Percentiles rank a stretch among this genome's conserved stretches.
phyloP scores from a whole-genome alignment of 1,140 invertebrate genomes.

The Spodoptera frugiperda region DNA sequence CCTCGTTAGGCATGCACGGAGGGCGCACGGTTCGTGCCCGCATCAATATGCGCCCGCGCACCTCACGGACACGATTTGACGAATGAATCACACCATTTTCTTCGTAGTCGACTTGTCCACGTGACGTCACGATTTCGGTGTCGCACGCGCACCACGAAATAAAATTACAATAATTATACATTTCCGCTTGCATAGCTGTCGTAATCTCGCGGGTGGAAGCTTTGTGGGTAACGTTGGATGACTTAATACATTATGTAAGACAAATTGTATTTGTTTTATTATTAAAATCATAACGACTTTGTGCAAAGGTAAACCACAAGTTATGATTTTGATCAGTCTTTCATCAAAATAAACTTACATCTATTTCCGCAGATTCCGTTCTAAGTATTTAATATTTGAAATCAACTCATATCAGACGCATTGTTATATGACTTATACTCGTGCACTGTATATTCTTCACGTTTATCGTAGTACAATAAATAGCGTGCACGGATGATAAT shows the following conservation, averaged over 20 bases:
- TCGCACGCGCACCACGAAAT: constrained; percentile 77
- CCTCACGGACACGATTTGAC: constrained; percentile 75
- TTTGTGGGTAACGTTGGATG: constrained; percentile 4
- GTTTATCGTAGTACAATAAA: constrained; percentile 59
- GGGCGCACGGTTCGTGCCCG: constrained; percentile 55
- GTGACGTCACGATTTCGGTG: constrained; percentile 81
- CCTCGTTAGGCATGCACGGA: constrained; percentile 65
- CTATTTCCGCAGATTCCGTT: constrained; percentile 13
- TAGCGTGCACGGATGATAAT: constrained; percentile 60
- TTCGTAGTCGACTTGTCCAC: constrained; percentile 65
- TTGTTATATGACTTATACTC: constrained; percentile 47
- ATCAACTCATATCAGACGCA: constrained; percentile 37
- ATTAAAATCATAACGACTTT: not conserved
- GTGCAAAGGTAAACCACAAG: not conserved
- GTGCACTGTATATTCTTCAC: constrained; percentile 45
- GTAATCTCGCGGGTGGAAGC: constrained; percentile 43
- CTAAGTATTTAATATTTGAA: constrained; percentile 33
- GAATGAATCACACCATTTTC: constrained; percentile 78
- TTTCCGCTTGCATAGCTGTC: constrained; percentile 65
- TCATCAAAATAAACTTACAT: constrained; percentile 5
- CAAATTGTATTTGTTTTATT: not conserved
- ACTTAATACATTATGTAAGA: constrained; percentile 22
- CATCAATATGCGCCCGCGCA: constrained; percentile 82
- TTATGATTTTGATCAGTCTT: constrained; percentile 3
- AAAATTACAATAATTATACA: constrained; percentile 67